These are phyloP conservation scores for Alligator mississippiensis DNA, from an alignment of 2,113 vertebrate genomes.

Conservation along the genomic window DNA sequence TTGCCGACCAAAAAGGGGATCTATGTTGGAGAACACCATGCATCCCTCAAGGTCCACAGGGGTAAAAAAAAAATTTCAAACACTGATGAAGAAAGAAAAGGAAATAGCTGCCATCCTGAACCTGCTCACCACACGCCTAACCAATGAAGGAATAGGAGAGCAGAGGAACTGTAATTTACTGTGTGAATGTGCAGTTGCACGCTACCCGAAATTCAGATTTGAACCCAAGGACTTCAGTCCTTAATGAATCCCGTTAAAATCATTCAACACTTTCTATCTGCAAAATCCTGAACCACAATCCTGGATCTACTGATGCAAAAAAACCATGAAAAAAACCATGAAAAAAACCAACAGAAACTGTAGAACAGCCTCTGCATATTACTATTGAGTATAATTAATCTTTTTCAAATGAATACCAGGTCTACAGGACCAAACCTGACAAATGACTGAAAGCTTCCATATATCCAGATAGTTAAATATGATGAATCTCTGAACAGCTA, in stretches of 20 bases:
- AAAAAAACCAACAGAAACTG: background rate
- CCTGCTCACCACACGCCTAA: constrained; percentile 35
- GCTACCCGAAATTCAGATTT: background rate
- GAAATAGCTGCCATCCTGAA: background rate
- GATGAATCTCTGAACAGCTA: background rate
- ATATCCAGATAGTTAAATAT: background rate
- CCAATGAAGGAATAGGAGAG: background rate
- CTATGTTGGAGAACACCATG: constrained; percentile 19
- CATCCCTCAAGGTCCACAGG: background rate
- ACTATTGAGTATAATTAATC: background rate
- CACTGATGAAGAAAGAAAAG: constrained; percentile 53
- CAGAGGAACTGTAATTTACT: constrained; percentile 12
- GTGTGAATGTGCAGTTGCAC: background rate
- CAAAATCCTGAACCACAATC: background rate
- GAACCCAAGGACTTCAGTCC: background rate
- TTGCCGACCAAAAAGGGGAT: background rate
- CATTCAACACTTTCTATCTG: background rate
- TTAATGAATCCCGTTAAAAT: background rate
- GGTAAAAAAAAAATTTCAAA: constrained; percentile 47
- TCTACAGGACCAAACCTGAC: background rate
- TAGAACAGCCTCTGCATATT: background rate
- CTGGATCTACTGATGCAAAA: background rate
- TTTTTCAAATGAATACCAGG: background rate
- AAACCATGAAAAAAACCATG: background rate
- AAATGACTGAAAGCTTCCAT: background rate